Base-by-base conservation (phyloP, 2,888 invertebrate genomes). In the Slavum lentiscoides region DNA sequence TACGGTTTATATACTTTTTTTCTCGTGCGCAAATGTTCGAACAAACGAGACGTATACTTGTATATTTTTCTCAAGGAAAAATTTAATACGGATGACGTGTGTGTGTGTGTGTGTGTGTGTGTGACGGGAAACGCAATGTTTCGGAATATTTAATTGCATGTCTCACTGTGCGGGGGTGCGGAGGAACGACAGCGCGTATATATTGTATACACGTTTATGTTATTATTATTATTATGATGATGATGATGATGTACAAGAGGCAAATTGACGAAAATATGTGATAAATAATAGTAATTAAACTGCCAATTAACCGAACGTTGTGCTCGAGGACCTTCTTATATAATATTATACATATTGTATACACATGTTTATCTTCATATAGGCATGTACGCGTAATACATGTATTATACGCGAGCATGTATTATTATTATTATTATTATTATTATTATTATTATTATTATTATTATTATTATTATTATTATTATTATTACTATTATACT, bases 231-330 rank as follows among this genome's bases (percentile, higher is more conserved):
- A n/a, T 43, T 43, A 1, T 43, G 2, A 9, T 43, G 2, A 9
- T 7, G 7, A 43, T 6, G 30, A 30, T 30, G 30, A 9, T 9
- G 43, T 43, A 43, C 49, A 11, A 9, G 13, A 62, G 49, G 49
- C 23, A 19, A 73, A 73, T 73, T 61, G 61, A 73, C 73, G 61
- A 73, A 61, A 73, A 30, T 30, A 30, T 23, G 62, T 49, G 62
- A 73, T 73, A 73, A 49, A 73, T 49, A 73, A 73, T 62, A 62
- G 73, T 73, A 73, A 73, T 73, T 73, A 62, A 73, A 73, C 43
- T 11, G 62, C 73, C 73, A 62, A 73, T 73, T 73, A 73, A 73
- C 43, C 19, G 62, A 62, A 49, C 43, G 62, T 73, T 9, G 49
- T 62, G 49, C 30, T 49, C 61, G 23, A 49, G 62, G 30, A 49